Conservation (phyloP, 1,140 invertebrate species). For the Drosophila ananassae region DNA sequence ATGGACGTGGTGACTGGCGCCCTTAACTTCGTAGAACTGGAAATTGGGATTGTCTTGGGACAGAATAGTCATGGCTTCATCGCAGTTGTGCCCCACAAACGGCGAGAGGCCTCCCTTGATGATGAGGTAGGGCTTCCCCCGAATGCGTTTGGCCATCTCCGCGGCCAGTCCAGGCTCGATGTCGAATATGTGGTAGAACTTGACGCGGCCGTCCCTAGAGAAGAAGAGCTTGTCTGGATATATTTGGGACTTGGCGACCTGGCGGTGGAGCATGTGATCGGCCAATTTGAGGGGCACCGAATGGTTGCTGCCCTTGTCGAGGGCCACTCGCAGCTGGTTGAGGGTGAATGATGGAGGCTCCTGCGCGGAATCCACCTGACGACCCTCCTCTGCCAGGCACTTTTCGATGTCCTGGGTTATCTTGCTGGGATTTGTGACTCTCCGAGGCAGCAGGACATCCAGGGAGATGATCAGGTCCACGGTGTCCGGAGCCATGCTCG, state of each 20-base stretch:
- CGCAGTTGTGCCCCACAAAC: constrained; percentile 12
- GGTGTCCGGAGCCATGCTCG: constrained; percentile 85
- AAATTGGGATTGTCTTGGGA: constrained; percentile 85
- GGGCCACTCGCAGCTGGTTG: constrained; percentile 85
- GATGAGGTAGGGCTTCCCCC: constrained; percentile 56
- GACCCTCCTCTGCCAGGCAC: constrained; percentile 52
- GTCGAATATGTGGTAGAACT: constrained; percentile 54
- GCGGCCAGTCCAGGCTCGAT: constrained; percentile 13
- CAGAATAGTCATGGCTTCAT: constrained; percentile 85
- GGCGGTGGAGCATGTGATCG: constrained; percentile 86
- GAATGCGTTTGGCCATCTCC: constrained; percentile 53
- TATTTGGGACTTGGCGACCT: constrained; percentile 84
- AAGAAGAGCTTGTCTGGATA: constrained; percentile 87
- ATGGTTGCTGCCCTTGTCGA: constrained; percentile 84
- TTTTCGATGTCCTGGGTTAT: constrained; percentile 23
- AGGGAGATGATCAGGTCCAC: constrained; percentile 87
- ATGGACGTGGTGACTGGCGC: constrained; percentile 88
- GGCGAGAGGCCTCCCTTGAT: constrained; percentile 54
- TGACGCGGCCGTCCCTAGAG: constrained; percentile 86
- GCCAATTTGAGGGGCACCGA: constrained; percentile 85
- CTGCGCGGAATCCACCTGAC: constrained; percentile 25
- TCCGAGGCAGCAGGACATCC: constrained; percentile 85
- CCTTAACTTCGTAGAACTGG: constrained; percentile 86
- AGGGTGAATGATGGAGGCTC: constrained; percentile 86
- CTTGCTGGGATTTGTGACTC: background rate